phyloP scores from a whole-genome alignment of 92 coral and sea anemone species.

The Porites evermanni region DNA sequence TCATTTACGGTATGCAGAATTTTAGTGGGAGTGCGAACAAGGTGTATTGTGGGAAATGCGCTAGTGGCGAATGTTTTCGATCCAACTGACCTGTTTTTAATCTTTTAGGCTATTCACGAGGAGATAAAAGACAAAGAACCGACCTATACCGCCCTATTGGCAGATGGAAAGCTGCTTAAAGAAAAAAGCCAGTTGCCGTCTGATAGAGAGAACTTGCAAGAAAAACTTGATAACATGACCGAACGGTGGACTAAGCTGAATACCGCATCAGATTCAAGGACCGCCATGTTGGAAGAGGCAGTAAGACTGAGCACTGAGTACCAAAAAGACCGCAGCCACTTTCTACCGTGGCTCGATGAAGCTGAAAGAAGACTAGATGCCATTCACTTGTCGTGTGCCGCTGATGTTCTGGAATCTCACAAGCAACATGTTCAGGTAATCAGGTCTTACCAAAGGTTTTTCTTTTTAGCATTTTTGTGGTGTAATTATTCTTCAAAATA shows the following conservation, averaged over 20 bases:
- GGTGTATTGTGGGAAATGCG: too few species aligned
- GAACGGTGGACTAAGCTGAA: slow-evolving; percentile 89
- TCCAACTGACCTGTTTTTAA: background rate
- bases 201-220: slow-evolving; percentile 84
- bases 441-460: too few species aligned
- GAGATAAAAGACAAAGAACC: slow-evolving; percentile 87
- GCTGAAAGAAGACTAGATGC: slow-evolving; percentile 80
- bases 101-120: slow-evolving; percentile 75
- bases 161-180: slow-evolving; percentile 73
- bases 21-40: too few species aligned
- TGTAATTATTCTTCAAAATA: too few species aligned
- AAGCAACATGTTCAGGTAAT: slow-evolving; percentile 83
- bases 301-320: slow-evolving; percentile 76
- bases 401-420: slow-evolving; percentile 68
- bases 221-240: slow-evolving; percentile 75
- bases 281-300: slow-evolving; percentile 78
- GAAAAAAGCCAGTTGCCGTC: slow-evolving; percentile 73
- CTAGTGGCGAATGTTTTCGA: background rate
- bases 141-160: slow-evolving; percentile 62
- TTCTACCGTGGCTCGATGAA: slow-evolving; percentile 82
- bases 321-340: slow-evolving; percentile 73
- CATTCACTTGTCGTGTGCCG: slow-evolving; percentile 76
- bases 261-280: slow-evolving; percentile 74
- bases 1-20: too few species aligned
- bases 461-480: too few species aligned